Evolutionary conservation across 2,113 vertebrate genomes (phyloP), one percentile per base, ranked within the genome.

Genomic region (Thermophis baileyi): DNA sequence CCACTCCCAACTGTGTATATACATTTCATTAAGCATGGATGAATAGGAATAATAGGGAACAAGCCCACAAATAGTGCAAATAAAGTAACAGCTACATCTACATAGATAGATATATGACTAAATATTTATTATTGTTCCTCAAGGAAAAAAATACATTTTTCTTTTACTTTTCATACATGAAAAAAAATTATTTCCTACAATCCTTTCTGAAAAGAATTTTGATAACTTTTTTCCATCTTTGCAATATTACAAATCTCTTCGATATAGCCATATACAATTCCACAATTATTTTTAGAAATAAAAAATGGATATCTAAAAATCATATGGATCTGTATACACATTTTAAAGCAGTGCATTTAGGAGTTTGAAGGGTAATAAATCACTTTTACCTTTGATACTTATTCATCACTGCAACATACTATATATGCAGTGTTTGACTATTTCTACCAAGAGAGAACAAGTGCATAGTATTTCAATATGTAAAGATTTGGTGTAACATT

Each of bases 81-180:
- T 3, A 90, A 4, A n/a, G 90, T 10, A 95, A 89, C 85, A 30
- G 50, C 55, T 85, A 44, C 0, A 30, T 53, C 55, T 85, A 44
- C 0, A 91, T 55, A 90, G 27, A 87, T 20, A 85, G 55, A 91
- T 50, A 88, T 89, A 57, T 90, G 55, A 25, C 89, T 20, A 22
- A 55, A 1, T 57, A 89, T 94, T 94, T 94, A n/a, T 94, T 94
- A n/a, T 50, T 89, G 5, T 30, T 93, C 81, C 49, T 49, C 49
- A 63, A 63, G 88, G n/a, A 63, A 27, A 14, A 85, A 89, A 91
- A 95, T 55, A 24, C 24, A 57, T 57, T 57, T 57, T 57, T 57
- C 55, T 89, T 46, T 9, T 88, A 8, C 11, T 91, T 94, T 95
- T 74, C 20, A 27, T 90, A 4, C 49, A 74, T 25, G 44, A 44